Conservation (phyloP, 2,797 vertebrate genomes). For the Myotis daubentonii region DNA sequence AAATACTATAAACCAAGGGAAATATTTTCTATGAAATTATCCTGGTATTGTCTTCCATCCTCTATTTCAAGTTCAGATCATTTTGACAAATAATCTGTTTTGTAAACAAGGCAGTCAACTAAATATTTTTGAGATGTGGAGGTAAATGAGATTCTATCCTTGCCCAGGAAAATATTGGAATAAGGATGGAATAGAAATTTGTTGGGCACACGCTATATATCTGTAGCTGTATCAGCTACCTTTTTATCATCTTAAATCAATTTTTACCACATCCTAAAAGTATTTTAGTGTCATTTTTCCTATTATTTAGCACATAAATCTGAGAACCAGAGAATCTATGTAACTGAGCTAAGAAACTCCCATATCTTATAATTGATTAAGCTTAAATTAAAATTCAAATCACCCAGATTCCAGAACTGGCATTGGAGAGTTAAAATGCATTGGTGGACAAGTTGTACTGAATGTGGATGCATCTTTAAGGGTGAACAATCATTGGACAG, state of each 20-base stretch:
- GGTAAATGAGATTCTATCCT: background rate
- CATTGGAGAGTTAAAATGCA: background rate
- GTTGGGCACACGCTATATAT: background rate
- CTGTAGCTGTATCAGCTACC: background rate
- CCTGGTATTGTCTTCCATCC: background rate
- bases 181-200: background rate
- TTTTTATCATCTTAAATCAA: background rate
- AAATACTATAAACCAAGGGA: background rate
- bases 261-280: background rate
- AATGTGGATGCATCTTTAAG: background rate
- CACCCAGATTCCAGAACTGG: background rate
- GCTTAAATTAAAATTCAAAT: background rate
- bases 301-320: background rate
- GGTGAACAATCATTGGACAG: background rate
- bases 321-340: background rate
- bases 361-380: background rate
- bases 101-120: background rate
- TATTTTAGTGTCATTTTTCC: background rate
- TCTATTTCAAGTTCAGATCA: background rate
- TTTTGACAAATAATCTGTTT: background rate
- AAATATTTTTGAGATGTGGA: background rate
- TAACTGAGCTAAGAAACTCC: background rate
- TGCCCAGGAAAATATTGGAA: background rate
- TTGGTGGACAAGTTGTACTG: background rate
- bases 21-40: conserved; percentile 27